These are phyloP conservation scores for Urocyon cinereoargenteus DNA, from an alignment of 2,797 vertebrate species.

Conservation along the genomic window DNA sequence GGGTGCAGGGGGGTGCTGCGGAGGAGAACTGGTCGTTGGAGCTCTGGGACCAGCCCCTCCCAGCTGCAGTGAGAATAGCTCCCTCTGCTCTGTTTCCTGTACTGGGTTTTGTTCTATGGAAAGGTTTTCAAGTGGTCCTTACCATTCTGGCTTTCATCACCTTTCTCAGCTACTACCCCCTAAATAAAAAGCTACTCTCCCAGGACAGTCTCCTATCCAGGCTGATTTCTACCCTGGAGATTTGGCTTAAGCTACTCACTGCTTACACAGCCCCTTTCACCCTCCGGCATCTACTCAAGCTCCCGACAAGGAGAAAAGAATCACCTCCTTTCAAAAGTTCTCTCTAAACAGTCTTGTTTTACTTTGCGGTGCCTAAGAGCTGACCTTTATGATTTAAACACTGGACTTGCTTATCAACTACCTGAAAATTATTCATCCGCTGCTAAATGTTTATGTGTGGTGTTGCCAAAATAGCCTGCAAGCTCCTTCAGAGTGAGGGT, in stretches of 20 bases:
- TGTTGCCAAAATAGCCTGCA: neutral
- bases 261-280: neutral
- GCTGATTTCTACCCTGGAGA: neutral
- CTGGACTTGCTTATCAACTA: neutral
- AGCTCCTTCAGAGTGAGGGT: neutral
- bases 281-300: neutral
- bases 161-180: neutral
- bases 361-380: neutral
- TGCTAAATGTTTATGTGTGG: neutral
- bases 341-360: neutral
- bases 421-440: neutral
- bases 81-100: neutral
- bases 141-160: neutral
- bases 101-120: neutral
- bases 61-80: neutral
- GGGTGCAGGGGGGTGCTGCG: too few species aligned
- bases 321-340: neutral
- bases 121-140: neutral
- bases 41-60: neutral
- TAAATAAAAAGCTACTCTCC: neutral
- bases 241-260: neutral
- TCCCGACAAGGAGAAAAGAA: neutral
- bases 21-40: accelerated
- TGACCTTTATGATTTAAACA: neutral
- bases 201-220: neutral